Percentiles rank a stretch among this genome's conserved stretches.
phyloP scores from a whole-genome alignment of 2,113 vertebrate genomes.

The Myotis yumanensis region DNA sequence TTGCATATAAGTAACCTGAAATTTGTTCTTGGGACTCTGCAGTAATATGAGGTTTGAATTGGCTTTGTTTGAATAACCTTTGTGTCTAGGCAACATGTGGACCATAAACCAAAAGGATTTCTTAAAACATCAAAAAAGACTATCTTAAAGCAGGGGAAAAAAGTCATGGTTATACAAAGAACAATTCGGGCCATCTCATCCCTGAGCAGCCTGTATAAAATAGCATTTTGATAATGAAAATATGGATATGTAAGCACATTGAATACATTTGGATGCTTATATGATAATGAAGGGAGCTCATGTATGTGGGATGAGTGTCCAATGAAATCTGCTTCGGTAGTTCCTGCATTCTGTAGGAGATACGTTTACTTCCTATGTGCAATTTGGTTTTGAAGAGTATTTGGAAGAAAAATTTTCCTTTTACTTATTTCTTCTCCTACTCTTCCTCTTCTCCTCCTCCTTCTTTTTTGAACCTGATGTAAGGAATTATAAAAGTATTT shows the following conservation, averaged over 20 bases:
- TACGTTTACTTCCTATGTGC: not conserved
- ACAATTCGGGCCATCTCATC: not conserved
- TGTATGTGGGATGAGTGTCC: not conserved
- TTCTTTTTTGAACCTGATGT: not conserved
- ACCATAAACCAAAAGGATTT: constrained; percentile 54
- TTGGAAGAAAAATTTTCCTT: not conserved
- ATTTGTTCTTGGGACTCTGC: constrained; percentile 67
- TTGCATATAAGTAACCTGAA: constrained; percentile 75
- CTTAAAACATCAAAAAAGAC: constrained; percentile 25
- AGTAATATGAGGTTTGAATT: constrained; percentile 73
- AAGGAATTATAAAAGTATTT: not conserved
- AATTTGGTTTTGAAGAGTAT: not conserved
- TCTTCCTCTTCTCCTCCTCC: not conserved
- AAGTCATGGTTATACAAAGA: constrained; percentile 6
- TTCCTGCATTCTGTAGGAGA: not conserved
- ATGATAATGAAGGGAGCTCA: not conserved
- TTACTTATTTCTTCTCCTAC: not conserved
- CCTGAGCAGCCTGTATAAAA: constrained; percentile 21
- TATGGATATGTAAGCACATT: not conserved
- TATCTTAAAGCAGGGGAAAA: not conserved
- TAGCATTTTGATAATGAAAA: constrained; percentile 25
- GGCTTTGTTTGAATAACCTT: constrained; percentile 83
- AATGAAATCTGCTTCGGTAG: not conserved
- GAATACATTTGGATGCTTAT: constrained; percentile 19
- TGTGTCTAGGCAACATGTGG: constrained; percentile 68